Conservation (phyloP, 2,797 vertebrate genomes). For the Crax fasciolata region DNA sequence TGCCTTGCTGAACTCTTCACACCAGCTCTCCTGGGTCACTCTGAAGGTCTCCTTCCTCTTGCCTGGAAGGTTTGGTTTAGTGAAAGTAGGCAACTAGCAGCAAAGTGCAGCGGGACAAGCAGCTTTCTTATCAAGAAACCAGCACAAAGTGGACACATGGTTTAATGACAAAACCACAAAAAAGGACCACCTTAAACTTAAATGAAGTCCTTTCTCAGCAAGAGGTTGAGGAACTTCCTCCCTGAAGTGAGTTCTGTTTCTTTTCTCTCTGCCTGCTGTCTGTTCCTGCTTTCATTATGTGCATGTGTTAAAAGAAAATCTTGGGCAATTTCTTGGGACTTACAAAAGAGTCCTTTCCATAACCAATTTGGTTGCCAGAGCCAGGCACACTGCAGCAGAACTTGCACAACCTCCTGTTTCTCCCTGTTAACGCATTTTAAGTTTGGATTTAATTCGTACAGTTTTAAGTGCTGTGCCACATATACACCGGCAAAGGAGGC, state of each 20-base stretch:
- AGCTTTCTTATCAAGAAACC: not conserved
- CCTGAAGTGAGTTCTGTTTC: slow-evolving; percentile 34
- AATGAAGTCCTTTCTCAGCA: slow-evolving; percentile 13
- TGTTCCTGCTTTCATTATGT: not conserved
- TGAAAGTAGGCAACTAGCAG: not conserved
- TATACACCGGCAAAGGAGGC: not conserved
- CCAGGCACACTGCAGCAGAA: not conserved
- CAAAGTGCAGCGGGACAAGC: slow-evolving; percentile 6
- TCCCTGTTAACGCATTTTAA: not conserved
- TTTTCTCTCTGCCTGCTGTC: not conserved
- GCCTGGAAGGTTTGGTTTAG: not conserved
- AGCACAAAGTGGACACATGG: not conserved
- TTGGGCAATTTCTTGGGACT: not conserved
- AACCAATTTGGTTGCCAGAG: not conserved
- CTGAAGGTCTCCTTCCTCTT: not conserved
- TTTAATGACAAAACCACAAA: not conserved
- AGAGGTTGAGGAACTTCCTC: not conserved
- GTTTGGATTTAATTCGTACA: not conserved
- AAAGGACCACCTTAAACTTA: not conserved
- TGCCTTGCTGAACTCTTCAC: not conserved
- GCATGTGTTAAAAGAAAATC: not conserved
- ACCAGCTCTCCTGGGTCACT: not conserved
- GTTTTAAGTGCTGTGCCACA: not conserved
- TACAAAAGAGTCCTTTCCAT: not conserved
- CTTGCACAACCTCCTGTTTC: not conserved